These are phyloP conservation scores for Phoeniculus purpureus DNA, from an alignment of 2,797 vertebrate genomes.

Conservation along the genomic window DNA sequence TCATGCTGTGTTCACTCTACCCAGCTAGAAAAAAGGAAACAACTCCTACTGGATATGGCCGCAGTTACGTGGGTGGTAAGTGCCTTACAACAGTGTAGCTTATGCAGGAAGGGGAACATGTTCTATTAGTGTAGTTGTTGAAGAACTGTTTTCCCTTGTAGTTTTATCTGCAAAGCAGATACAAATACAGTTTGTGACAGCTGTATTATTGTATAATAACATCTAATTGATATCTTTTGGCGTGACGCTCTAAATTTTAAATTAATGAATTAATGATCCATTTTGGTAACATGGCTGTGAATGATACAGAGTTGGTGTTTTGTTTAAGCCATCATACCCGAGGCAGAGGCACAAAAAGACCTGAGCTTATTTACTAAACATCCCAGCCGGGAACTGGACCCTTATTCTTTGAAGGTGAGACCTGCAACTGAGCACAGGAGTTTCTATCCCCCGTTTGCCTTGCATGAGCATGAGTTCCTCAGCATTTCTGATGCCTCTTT, in stretches of 20 bases:
- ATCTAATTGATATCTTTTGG: neutral
- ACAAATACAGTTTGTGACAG: neutral
- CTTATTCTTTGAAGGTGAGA: neutral
- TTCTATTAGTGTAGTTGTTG: neutral
- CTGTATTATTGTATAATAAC: neutral
- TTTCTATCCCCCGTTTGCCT: neutral
- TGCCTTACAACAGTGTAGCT: neutral
- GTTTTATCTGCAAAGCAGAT: neutral
- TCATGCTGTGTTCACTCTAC: neutral
- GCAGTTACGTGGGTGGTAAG: neutral
- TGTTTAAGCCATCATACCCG: neutral
- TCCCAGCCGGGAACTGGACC: neutral
- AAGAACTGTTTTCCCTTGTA: neutral
- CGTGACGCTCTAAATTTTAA: neutral
- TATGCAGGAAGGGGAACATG: neutral
- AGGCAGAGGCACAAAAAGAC: neutral
- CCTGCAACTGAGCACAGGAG: neutral
- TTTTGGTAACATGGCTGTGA: neutral
- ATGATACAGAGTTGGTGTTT: neutral
- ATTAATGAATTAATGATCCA: neutral
- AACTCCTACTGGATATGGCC: neutral
- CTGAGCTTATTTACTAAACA: neutral
- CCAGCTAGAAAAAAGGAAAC: neutral
- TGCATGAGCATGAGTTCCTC: neutral
- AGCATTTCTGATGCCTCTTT: neutral